Percentiles rank a stretch among this genome's conserved stretches.
These are phyloP conservation scores for Formicarius rufipectus DNA, from an alignment of 2,113 vertebrate species.

Conservation along the genomic window DNA sequence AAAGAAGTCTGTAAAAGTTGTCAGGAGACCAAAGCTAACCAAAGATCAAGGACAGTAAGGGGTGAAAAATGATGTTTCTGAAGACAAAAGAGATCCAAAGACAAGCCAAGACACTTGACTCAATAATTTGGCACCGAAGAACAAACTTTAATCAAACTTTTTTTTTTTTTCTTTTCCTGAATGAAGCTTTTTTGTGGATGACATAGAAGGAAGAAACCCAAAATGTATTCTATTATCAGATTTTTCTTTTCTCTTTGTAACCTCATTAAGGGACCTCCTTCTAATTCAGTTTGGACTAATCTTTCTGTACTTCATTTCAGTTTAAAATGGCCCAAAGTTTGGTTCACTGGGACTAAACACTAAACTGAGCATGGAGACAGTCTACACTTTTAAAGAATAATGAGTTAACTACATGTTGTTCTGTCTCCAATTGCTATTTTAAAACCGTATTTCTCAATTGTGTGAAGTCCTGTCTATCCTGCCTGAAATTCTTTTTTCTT, in stretches of 20 bases:
- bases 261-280: background rate
- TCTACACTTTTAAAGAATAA: background rate
- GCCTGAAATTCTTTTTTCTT: background rate
- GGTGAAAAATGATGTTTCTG: background rate
- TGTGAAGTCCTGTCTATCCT: background rate
- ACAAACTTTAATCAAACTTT: background rate
- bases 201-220: background rate
- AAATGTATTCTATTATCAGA: background rate
- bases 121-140: background rate
- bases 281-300: background rate
- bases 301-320: background rate
- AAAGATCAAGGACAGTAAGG: background rate
- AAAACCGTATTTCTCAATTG: background rate
- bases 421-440: background rate
- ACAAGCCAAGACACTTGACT: background rate
- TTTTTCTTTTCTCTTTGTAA: background rate
- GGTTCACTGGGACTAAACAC: background rate
- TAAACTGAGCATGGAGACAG: background rate
- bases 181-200: background rate
- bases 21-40: background rate
- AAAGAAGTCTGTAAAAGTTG: background rate
- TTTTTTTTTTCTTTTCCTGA: too few species aligned
- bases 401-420: background rate
- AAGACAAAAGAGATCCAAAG: background rate
- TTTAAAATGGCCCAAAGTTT: background rate